phyloP scores from a whole-genome alignment of 2,888 invertebrate species.

The Sisyra nigra region DNA sequence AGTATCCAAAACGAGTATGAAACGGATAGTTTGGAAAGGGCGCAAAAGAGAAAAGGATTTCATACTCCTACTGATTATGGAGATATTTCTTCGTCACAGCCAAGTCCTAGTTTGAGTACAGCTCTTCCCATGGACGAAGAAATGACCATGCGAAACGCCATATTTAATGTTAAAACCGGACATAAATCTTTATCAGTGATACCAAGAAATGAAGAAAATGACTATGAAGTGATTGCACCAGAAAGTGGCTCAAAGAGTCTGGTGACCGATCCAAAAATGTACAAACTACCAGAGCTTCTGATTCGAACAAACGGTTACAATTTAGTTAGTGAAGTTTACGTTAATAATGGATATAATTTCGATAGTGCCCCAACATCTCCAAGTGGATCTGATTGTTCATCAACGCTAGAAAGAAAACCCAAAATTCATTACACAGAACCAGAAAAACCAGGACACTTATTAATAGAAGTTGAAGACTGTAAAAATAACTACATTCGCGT shows the following conservation, averaged over 20 bases:
- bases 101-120: slow-evolving; percentile 55
- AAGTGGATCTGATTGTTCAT: slow-evolving; percentile 36
- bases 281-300: slow-evolving; percentile 34
- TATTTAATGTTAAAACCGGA: slow-evolving; percentile 45
- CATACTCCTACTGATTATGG: slow-evolving; percentile 44
- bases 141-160: slow-evolving; percentile 59
- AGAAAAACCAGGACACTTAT: slow-evolving; percentile 58
- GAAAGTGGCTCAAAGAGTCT: slow-evolving; percentile 15
- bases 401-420: slow-evolving; percentile 34
- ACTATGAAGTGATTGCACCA: slow-evolving; percentile 31
- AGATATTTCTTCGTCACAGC: slow-evolving; percentile 48
- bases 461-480: slow-evolving; percentile 71
- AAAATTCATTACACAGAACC: slow-evolving; percentile 34
- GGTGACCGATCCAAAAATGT: slow-evolving; percentile 21
- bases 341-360: slow-evolving; percentile 56
- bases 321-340: slow-evolving; percentile 62
- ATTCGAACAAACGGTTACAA: slow-evolving; percentile 39
- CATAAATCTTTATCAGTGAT: slow-evolving; percentile 33
- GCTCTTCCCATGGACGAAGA: slow-evolving; percentile 68
- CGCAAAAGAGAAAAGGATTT: slow-evolving; percentile 31
- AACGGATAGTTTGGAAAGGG: slow-evolving; percentile 55
- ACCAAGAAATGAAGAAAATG: slow-evolving; percentile 14
- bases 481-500: slow-evolving; percentile 59
- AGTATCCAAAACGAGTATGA: slow-evolving; percentile 38
- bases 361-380: slow-evolving; percentile 41